Evolutionary conservation across 2,888 invertebrate species (phyloP).

Genomic region (Chloroclystis v-ata): DNA sequence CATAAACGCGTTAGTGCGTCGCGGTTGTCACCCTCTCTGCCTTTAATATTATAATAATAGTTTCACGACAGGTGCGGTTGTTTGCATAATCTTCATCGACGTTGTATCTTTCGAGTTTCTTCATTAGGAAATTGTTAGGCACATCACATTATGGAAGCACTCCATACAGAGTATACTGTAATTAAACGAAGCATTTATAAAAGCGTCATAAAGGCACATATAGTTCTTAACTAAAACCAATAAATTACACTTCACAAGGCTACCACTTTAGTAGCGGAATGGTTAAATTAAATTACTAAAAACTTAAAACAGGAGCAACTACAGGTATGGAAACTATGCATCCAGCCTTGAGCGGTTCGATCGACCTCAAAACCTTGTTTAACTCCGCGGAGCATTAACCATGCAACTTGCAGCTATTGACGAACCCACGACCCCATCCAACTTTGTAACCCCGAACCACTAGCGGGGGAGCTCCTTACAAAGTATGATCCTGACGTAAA

Average conservation of each 20-base stretch:
- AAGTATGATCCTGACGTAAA: slow-evolving; percentile 9
- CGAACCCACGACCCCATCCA: slow-evolving; percentile 6
- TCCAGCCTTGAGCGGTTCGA: slow-evolving; percentile 19
- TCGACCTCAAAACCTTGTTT: slow-evolving; percentile 29
- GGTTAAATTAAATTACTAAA: too few relatives aligned
- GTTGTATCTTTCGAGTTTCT: slow-evolving; percentile 23
- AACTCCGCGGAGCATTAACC: slow-evolving; percentile 20
- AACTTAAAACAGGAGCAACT: neutral
- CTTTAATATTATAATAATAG: slow-evolving; percentile 44
- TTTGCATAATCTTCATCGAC: slow-evolving; percentile 38
- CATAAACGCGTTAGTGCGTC: slow-evolving; percentile 46
- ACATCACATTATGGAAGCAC: too few relatives aligned
- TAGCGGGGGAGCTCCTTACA: neutral
- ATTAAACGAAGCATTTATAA: too few relatives aligned
- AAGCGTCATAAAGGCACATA: too few relatives aligned
- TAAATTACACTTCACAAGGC: too few relatives aligned
- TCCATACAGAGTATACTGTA: too few relatives aligned
- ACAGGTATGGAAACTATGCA: slow-evolving; percentile 7
- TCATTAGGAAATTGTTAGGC: slow-evolving; percentile 8
- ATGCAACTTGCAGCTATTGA: slow-evolving; percentile 18
- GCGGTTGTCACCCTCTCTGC: slow-evolving; percentile 36
- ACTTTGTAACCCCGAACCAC: slow-evolving; percentile 9
- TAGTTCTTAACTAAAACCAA: too few relatives aligned
- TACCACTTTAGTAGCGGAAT: too few relatives aligned
- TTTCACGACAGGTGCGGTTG: slow-evolving; percentile 39